Evolutionary conservation across 1,140 invertebrate genomes (phyloP).

Genomic region (Papilio dardanus): DNA sequence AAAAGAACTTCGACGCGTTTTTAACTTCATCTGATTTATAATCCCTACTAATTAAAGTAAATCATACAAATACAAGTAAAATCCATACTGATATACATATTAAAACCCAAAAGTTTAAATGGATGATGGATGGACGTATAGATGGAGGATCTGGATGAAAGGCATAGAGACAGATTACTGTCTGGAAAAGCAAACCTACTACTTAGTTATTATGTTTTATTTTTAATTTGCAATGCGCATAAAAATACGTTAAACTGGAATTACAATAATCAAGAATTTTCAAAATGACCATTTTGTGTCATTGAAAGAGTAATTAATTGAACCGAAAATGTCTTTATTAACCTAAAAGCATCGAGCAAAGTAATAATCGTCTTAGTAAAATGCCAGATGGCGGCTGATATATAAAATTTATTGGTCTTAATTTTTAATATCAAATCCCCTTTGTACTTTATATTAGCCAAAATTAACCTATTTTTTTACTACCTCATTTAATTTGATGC

Average conservation of each 20-base stretch:
- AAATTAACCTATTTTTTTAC: constrained; percentile 9
- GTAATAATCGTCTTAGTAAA: constrained; percentile 11
- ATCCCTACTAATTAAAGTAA: too few relatives aligned
- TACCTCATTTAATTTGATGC: not conserved
- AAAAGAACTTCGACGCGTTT: too few relatives aligned
- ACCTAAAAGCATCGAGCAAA: constrained; percentile 18
- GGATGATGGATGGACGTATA: too few relatives aligned
- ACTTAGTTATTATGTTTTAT: too few relatives aligned
- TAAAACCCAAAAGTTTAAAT: too few relatives aligned
- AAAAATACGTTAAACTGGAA: not conserved
- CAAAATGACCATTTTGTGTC: not conserved
- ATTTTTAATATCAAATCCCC: constrained; percentile 7
- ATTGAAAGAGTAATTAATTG: constrained; percentile 2
- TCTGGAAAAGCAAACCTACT: too few relatives aligned
- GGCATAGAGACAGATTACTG: too few relatives aligned
- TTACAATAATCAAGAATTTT: not conserved
- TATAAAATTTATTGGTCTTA: constrained; percentile 18
- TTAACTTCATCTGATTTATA: too few relatives aligned
- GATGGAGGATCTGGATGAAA: too few relatives aligned
- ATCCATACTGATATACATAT: too few relatives aligned
- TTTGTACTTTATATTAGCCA: not conserved
- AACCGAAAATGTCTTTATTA: constrained; percentile 22
- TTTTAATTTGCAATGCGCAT: too few relatives aligned
- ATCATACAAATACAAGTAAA: too few relatives aligned
- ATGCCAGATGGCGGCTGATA: constrained; percentile 19